Evolutionary conservation across 1,140 invertebrate species (phyloP).

Genomic region (Andrena cerasifolii): DNA sequence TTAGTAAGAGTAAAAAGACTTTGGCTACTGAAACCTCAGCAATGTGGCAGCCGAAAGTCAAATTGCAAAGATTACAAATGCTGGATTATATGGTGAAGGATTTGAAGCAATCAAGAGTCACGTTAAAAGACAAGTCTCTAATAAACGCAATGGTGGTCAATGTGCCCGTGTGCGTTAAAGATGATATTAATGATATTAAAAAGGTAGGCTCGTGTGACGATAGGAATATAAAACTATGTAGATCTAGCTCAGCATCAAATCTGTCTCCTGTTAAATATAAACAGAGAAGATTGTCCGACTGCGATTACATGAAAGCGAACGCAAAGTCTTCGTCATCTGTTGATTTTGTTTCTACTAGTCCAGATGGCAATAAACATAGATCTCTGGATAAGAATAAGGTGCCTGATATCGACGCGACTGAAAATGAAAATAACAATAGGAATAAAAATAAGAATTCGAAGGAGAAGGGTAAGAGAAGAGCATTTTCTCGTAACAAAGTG

Average conservation of each 20-base stretch:
- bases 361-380: constrained; percentile 13
- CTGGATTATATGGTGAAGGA: constrained; percentile 79
- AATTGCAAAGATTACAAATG: constrained; percentile 74
- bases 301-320: constrained; percentile 39
- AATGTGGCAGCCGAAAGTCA: constrained; percentile 78
- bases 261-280: constrained; percentile 65
- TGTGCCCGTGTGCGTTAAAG: not conserved
- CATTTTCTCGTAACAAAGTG: not conserved
- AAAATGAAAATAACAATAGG: not conserved
- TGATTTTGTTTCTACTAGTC: not conserved
- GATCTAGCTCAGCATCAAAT: constrained; percentile 65
- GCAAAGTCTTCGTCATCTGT: not conserved
- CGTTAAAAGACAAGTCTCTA: constrained; percentile 33
- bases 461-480: not conserved
- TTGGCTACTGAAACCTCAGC: constrained; percentile 61
- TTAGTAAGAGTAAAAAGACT: constrained; percentile 74
- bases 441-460: constrained; percentile 2
- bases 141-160: constrained; percentile 3
- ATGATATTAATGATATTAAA: constrained; percentile 34
- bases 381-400: not conserved
- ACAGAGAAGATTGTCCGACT: constrained; percentile 67
- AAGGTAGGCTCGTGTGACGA: not conserved
- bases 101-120: constrained; percentile 67
- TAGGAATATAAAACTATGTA: constrained; percentile 54
- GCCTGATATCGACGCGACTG: not conserved